These are phyloP conservation scores for Gavialis gangeticus DNA, from an alignment of 2,113 vertebrate genomes.

Conservation along the genomic window DNA sequence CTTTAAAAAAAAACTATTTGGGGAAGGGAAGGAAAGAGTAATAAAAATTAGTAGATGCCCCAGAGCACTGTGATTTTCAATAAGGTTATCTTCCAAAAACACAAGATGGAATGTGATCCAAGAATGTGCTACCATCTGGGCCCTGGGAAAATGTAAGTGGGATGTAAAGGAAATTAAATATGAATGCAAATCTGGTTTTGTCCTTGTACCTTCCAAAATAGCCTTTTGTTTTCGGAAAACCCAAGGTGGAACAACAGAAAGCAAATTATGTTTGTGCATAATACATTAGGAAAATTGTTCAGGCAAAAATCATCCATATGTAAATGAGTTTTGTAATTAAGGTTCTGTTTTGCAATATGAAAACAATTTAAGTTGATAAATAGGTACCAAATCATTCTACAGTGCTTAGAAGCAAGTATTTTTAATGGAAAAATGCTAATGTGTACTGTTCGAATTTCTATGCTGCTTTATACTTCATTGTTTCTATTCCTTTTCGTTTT, in stretches of 20 bases:
- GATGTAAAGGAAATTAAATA: not conserved
- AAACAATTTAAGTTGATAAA: constrained; percentile 40
- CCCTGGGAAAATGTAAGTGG: not conserved
- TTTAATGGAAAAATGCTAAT: not conserved
- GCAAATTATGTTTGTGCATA: not conserved
- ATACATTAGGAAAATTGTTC: not conserved
- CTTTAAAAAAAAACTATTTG: not conserved
- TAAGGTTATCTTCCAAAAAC: not conserved
- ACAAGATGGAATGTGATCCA: not conserved
- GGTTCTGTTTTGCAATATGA: constrained; percentile 2
- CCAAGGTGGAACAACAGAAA: not conserved
- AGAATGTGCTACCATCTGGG: not conserved
- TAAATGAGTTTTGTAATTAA: constrained; percentile 16
- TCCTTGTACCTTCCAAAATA: not conserved
- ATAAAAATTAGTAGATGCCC: not conserved
- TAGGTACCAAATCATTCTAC: not conserved
- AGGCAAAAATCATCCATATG: not conserved
- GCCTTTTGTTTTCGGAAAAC: not conserved
- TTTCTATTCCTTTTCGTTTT: constrained; percentile 10
- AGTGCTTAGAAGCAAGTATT: not conserved
- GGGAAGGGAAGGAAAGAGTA: not conserved
- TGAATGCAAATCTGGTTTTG: not conserved
- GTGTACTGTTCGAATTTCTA: constrained; percentile 8
- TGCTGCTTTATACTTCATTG: not conserved
- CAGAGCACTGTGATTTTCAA: not conserved